Evolutionary conservation across 2,797 vertebrate genomes (phyloP), one percentile per base, ranked within the genome.

Genomic region (Phataginus tricuspis): DNA sequence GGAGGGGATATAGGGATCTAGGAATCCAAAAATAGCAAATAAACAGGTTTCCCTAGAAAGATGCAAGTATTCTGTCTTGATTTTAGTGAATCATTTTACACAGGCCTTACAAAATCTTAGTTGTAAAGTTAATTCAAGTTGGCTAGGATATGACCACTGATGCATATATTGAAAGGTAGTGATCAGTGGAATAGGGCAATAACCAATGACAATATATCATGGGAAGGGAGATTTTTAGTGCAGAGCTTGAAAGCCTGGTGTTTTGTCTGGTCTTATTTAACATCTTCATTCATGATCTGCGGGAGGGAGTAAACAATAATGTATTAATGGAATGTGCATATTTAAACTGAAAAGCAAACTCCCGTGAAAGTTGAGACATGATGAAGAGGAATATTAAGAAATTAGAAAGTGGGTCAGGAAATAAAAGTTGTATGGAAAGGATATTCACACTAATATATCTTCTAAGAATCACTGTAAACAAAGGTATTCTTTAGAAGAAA

Each of bases 261-360:
- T 97, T 98, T 96, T 96, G 68, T 95, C 57, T 92, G 57, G 31
- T 95, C 87, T 98, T 98, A 97, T 72, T 98, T 97, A 98, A 97
- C 69, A 82, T 97, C 88, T 98, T 98, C 94, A 98, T 98, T 98
- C 97, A 98, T 96, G 96, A 96, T 96, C 63, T 98, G 69, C 45
- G 97, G 91, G 83, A 96, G 27, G 49, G 71, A 97, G 71, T 97
- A 95, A 97, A 96, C 45, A 97, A 95, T 86, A 97, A 96, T 68
- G 16, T 12, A 29, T 97, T 98, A 97, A 95, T 97, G 94, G 96
- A 97, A 96, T 57, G 94, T 95, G 53, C 71, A 96, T 82, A 88
- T 96, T 91, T 53, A 96, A 84, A 45, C 45, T 90, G 64, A 86
- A 92, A 90, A 84, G 23, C 14, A 94, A 89, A 68, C 6, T 31